A percentile compares a stretch with the other conserved stretches of the same genome.
phyloP scores from a whole-genome alignment of 2,797 vertebrate genomes.

The Carcharodon carcharias region DNA sequence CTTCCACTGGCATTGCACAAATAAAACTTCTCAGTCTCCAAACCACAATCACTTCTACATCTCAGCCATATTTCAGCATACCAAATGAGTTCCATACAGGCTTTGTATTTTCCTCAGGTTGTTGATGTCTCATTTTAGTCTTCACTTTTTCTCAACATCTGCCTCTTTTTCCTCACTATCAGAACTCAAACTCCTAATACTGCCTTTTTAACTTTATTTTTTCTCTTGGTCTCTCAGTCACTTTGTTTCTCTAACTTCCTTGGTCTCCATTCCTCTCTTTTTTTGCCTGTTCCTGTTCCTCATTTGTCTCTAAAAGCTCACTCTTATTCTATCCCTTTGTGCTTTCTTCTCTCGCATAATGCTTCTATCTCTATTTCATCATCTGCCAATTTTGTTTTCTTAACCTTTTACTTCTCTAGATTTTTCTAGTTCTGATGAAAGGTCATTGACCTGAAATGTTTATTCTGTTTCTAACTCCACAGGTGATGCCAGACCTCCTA shows the following conservation, averaged over 20 bases:
- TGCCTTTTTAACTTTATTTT: background rate
- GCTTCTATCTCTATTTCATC: background rate
- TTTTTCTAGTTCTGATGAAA: too few species aligned
- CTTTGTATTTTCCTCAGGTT: background rate
- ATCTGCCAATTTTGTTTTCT: background rate
- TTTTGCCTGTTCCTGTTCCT: background rate
- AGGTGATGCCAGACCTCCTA: too few species aligned
- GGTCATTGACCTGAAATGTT: too few species aligned
- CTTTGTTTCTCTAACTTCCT: background rate
- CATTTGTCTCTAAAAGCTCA: background rate
- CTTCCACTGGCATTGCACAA: background rate
- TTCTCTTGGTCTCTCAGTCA: background rate
- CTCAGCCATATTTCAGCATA: background rate
- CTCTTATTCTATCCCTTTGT: background rate
- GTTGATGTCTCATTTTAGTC: background rate
- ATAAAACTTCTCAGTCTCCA: background rate
- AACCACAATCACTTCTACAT: constrained; percentile 15
- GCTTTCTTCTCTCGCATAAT: background rate
- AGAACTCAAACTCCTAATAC: background rate
- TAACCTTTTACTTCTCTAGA: too few species aligned
- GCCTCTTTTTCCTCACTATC: background rate
- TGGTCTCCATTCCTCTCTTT: background rate
- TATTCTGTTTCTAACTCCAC: too few species aligned
- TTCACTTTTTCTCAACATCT: background rate
- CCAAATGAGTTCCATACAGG: background rate